Base-by-base conservation (phyloP, 2,797 vertebrate species). In the Gallinago solitaria region DNA sequence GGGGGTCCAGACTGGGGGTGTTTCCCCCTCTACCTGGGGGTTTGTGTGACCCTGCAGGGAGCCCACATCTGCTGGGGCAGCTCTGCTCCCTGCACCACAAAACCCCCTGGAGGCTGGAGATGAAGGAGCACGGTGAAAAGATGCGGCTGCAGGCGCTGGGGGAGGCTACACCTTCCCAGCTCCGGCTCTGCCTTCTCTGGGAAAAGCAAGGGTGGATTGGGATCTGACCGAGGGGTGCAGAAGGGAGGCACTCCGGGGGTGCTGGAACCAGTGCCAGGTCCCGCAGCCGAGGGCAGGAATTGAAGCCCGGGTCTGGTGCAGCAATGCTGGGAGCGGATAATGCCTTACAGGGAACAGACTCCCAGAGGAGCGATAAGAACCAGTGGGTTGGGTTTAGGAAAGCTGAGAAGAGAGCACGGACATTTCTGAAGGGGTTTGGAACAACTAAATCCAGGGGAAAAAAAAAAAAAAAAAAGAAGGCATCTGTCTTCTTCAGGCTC, bases 111-210 rank as follows among this genome's bases (percentile, higher is more conserved):
- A 50, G 17, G 15, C 3, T 7, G 2, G 45, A 69, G 67, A 20
- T 0, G 3, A 61, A 43, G 57, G 19, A 47, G 2, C 0, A 0
- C 1, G 2, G 16, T 9, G 59, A 39, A 24, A 50, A 28, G 53
- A 24, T 10, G 53, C 0, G 14, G 60, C 33, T 60, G 27, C 20
- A 30, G 71, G 48, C 3, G 2, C 25, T 7, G 3, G 17, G 54
- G 39, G 17, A 75, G 32, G 16, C 64, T 27, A 60, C 23, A 19
- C 6, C 0, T 43, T 64, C 30, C 39, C 37, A 61, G 76, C 28
- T 77, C 59, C 1, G 9, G 50, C 1, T 0, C 32, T 48, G 63
- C 33, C 10, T 83, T 64, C 48, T 30, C 56, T 2, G 1, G 71
- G 63, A 48, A 70, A 83, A 84, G 25, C 50, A 39, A 67, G 53